A percentile compares a stretch with the other conserved stretches of the same genome.
These are phyloP conservation scores for Parasteatoda tepidariorum DNA, from an alignment of 1,140 invertebrate genomes.

Conservation along the genomic window DNA sequence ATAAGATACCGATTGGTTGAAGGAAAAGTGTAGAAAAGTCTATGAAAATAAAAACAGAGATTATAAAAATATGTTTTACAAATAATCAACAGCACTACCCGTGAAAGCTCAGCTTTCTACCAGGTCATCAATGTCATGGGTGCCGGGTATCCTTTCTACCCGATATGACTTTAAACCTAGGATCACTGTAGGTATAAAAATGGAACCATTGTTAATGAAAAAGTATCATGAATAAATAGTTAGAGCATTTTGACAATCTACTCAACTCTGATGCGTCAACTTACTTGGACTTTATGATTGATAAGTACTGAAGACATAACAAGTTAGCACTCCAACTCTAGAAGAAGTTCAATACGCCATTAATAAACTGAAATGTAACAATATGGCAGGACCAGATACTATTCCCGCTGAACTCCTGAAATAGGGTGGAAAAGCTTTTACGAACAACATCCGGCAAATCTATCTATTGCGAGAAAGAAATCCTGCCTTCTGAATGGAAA, in stretches of 20 bases:
- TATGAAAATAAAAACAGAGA: not conserved
- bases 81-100: no score
- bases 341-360: not conserved
- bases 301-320: not conserved
- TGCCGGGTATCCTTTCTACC: no score
- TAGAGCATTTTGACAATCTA: not conserved
- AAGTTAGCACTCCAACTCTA: not conserved
- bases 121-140: no score
- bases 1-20: not conserved
- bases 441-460: not conserved
- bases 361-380: slow-evolving; percentile 3
- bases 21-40: not conserved
- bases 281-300: not conserved
- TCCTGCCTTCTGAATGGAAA: not conserved
- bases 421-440: not conserved
- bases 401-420: not conserved
- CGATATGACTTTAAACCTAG: no score
- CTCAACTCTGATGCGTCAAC: not conserved
- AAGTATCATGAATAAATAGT: not conserved
- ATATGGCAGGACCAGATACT: not conserved
- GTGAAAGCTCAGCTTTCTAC: not conserved
- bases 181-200: not conserved
- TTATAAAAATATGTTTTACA: slow-evolving; percentile 10
- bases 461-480: not conserved
- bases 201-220: not conserved